phyloP scores from a whole-genome alignment of 1,140 invertebrate genomes.

The Drosophila melanica region DNA sequence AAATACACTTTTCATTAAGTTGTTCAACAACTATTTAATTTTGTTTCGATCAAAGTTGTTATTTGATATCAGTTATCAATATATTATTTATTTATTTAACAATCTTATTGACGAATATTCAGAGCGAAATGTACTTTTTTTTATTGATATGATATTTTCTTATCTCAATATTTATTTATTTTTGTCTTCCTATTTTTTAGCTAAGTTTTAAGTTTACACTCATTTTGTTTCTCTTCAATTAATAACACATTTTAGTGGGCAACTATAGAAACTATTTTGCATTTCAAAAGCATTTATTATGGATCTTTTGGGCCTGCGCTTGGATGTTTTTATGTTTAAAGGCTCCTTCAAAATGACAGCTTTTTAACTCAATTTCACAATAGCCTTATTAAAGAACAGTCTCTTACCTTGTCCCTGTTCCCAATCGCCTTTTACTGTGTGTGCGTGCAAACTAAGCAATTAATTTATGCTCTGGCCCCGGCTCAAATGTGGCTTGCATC shows the following conservation, averaged over 20 bases:
- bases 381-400: constrained; percentile 19
- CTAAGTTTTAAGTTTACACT: too few species aligned
- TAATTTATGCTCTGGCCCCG: constrained; percentile 50
- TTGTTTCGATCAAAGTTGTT: background rate
- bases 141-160: too few species aligned
- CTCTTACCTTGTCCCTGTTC: constrained; percentile 44
- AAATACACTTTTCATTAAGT: background rate
- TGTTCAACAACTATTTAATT: background rate
- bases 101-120: too few species aligned
- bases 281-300: too few species aligned
- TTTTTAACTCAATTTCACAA: background rate
- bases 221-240: too few species aligned
- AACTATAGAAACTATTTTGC: too few species aligned
- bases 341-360: background rate
- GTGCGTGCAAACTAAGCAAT: constrained; percentile 41
- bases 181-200: background rate
- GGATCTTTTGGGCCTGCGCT: too few species aligned
- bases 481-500: constrained; percentile 46
- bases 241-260: too few species aligned
- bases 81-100: background rate
- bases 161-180: background rate
- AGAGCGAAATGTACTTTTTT: too few species aligned
- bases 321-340: too few species aligned
- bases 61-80: background rate
- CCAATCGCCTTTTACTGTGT: constrained; percentile 20